A percentile compares a stretch with the other conserved stretches of the same genome.
Conservation (phyloP, 2,797 vertebrate species). For the Sparus aurata region DNA sequence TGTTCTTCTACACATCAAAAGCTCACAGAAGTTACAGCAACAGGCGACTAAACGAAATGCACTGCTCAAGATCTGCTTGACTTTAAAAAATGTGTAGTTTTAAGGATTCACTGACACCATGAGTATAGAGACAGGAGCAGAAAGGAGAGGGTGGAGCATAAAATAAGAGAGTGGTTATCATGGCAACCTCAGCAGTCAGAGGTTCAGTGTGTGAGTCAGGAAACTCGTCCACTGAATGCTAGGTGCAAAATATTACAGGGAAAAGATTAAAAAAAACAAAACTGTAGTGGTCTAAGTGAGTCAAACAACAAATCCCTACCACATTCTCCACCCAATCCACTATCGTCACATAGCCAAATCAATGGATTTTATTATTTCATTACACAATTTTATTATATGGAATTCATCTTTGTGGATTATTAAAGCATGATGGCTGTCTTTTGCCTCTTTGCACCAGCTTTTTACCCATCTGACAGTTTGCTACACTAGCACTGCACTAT, state of each 20-base stretch:
- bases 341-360: background rate
- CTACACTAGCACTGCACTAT: too few species aligned
- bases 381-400: background rate
- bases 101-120: background rate
- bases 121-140: background rate
- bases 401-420: background rate
- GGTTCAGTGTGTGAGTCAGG: background rate
- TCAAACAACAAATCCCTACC: background rate
- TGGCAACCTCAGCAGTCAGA: slow-evolving; percentile 12
- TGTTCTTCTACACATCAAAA: too few species aligned
- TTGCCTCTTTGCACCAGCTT: too few species aligned
- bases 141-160: background rate
- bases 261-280: slow-evolving; percentile 2
- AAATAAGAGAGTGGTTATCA: background rate
- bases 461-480: too few species aligned
- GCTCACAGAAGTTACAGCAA: too few species aligned
- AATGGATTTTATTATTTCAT: background rate
- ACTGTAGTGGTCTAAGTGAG: background rate
- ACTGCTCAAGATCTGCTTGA: background rate
- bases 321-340: background rate
- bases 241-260: background rate
- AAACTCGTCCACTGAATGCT: background rate
- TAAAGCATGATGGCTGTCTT: background rate
- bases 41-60: too few species aligned
- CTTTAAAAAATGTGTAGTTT: slow-evolving; percentile 7